Percentiles rank a stretch among this genome's conserved stretches.
Conservation (phyloP, 2,113 vertebrate genomes). For the Burhinus bistriatus region DNA sequence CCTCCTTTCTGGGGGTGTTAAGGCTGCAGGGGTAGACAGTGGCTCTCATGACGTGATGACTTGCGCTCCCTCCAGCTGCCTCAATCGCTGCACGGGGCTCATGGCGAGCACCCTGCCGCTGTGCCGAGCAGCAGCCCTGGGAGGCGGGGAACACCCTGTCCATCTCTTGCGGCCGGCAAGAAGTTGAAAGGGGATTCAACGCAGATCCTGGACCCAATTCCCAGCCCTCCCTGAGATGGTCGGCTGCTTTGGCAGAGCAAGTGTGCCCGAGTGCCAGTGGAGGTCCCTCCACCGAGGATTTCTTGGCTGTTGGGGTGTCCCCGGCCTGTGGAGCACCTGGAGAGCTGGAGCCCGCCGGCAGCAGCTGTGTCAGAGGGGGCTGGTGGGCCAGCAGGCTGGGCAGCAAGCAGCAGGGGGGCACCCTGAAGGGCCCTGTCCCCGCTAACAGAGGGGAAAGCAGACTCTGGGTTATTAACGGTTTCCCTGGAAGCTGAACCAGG, state of each 20-base stretch:
- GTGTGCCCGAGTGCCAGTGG: neutral
- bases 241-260: neutral
- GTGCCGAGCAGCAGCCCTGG: accelerated
- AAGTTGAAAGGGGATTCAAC: accelerated
- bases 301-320: neutral
- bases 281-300: neutral
- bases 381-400: neutral
- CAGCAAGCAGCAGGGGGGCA: neutral
- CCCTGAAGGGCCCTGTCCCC: neutral
- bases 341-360: neutral
- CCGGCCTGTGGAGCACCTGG: neutral
- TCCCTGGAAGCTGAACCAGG: conserved; percentile 1
- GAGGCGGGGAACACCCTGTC: too few species aligned
- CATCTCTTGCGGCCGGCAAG: neutral
- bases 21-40: neutral
- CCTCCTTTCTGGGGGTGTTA: neutral
- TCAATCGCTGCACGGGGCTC: accelerated
- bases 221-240: neutral
- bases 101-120: accelerated
- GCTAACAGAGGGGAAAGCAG: neutral
- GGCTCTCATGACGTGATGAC: accelerated
- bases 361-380: neutral
- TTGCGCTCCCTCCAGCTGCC: neutral
- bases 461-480: conserved; percentile 12
- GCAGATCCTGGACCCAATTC: neutral